Base-by-base conservation (phyloP, 1,140 invertebrate genomes). In the Diprion similis region DNA sequence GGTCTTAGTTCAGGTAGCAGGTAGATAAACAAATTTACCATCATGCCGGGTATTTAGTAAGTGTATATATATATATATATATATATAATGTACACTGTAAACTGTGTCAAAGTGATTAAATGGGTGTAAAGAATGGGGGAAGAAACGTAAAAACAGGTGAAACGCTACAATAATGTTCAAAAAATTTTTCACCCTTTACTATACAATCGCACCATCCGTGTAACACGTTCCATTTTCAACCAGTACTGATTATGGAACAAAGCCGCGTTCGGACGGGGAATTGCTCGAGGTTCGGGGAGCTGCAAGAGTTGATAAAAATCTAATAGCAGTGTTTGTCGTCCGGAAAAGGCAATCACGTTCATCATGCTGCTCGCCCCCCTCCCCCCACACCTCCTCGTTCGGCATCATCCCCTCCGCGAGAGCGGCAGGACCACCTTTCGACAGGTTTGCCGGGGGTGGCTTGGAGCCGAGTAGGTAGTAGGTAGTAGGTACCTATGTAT, bases 331-430 rank as follows among this genome's bases (percentile, higher is more conserved):
- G 83, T 86, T 86, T 86, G 84, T 80, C 79, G 76, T 83, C 79
- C 83, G 82, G 83, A 86, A 85, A 85, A 84, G 84, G 85, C 84
- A 86, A 86, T 86, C 84, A 86, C 84, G 85, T 85, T 85, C 84
- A 81, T 83, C 80, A 84, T 82, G 82, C 80, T 82, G 82, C 83
- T 78, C 82, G 51, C 9, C 51, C 73, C 75, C 72, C 78, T 79
- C 76, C 64, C 59, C 45, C 70, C 64, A 46, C 45, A 59, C 8
- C 51, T 17, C 74, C 76, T 76, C 70, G 37, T 73, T 73, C 73
- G 75, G 70, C 76, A 74, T 69, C 69, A 71, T 64, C 75, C 75
- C 79, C 76, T 37, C 24, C 10, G 1, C 68, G 71, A 67, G 68
- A 76, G 72, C 76, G 13, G 59, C 71, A 69, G 48, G 71, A 71